Percentiles rank a stretch among this genome's conserved stretches.
Evolutionary conservation across 2,888 invertebrate species (phyloP).

Genomic region (Phyllotreta cruciferae): DNA sequence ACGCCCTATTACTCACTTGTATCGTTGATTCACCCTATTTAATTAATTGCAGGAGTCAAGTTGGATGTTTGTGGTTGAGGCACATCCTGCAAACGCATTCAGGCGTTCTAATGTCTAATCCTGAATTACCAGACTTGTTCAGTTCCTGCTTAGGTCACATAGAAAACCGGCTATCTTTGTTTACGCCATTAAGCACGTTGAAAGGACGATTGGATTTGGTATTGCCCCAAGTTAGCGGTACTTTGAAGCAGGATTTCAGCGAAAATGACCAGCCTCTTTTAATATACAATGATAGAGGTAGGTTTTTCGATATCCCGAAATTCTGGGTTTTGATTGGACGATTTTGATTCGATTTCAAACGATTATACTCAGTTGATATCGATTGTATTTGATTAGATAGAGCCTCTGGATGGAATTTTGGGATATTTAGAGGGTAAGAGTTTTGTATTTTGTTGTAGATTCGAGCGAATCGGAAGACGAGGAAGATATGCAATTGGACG

Average conservation of each 20-base stretch:
- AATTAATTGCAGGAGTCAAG: conserved; percentile 60
- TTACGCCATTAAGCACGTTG: conserved; percentile 65
- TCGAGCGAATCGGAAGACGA: conserved; percentile 54
- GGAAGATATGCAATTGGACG: conserved; percentile 52
- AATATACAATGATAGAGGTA: conserved; percentile 66
- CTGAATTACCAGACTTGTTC: conserved; percentile 65
- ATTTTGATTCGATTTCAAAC: too few species aligned
- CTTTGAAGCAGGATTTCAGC: conserved; percentile 44
- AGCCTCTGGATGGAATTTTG: too few species aligned
- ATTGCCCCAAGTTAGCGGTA: conserved; percentile 62
- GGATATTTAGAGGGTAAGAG: neutral
- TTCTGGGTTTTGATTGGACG: neutral
- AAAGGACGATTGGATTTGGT: conserved; percentile 69
- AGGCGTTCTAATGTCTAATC: conserved; percentile 68
- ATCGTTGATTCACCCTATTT: neutral
- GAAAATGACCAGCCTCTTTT: conserved; percentile 61
- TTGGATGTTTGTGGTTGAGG: conserved; percentile 67
- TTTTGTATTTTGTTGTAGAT: conserved; percentile 43
- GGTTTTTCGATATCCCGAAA: conserved; percentile 3
- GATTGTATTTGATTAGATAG: too few species aligned
- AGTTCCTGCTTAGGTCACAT: conserved; percentile 66
- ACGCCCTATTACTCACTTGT: too few species aligned
- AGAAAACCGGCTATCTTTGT: conserved; percentile 63
- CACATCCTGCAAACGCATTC: conserved; percentile 67
- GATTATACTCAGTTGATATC: too few species aligned